Base-by-base conservation (phyloP, 2,888 invertebrate species). In the Didymodactylos carnosus region DNA sequence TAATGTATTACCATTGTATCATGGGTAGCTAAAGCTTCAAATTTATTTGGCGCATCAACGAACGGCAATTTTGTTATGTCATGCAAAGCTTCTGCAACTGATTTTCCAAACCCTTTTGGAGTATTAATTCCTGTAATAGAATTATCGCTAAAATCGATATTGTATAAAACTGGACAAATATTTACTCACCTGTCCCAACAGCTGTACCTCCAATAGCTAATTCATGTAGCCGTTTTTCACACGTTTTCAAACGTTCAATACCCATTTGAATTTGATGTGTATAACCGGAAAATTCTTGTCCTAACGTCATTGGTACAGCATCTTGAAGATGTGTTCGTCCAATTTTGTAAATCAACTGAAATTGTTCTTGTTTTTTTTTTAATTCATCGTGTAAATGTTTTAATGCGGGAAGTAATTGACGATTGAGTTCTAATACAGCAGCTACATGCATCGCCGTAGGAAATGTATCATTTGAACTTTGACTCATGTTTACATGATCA, bases 71-170 rank as follows among this genome's bases (percentile, higher is more conserved):
- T 86, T 39, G 74, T 74, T n/a, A 74, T 39, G 16, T 46, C 53
- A 27, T 6, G 16, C 11, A 62, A 35, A 16, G 35, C 35, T 62
- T 62, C 16, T 10, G 53, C 53, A 16, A 39, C 94, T 94, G 3
- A 91, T 85, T 74, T 87, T 0, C 94, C 95, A 85, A 97, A 98
- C 3, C 95, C 95, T 79, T 90, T 88, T 77, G 90, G 86, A 0
- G 97, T 93, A 84, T 98, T 98, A 39, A 98, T 87, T 0, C 98
- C 98, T n/a, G n/a, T n/a, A n/a, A n/a, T n/a, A n/a, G n/a, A n/a
- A n/a, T n/a, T n/a, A n/a, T n/a, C n/a, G n/a, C n/a, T n/a, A n/a
- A n/a, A n/a, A n/a, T n/a, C n/a, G n/a, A n/a, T n/a, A n/a, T n/a
- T n/a, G n/a, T n/a, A n/a, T n/a, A n/a, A n/a, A n/a, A n/a, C n/a